These are phyloP conservation scores for Dasypus novemcinctus DNA, from an alignment of 2,113 vertebrate genomes.

Conservation along the genomic window DNA sequence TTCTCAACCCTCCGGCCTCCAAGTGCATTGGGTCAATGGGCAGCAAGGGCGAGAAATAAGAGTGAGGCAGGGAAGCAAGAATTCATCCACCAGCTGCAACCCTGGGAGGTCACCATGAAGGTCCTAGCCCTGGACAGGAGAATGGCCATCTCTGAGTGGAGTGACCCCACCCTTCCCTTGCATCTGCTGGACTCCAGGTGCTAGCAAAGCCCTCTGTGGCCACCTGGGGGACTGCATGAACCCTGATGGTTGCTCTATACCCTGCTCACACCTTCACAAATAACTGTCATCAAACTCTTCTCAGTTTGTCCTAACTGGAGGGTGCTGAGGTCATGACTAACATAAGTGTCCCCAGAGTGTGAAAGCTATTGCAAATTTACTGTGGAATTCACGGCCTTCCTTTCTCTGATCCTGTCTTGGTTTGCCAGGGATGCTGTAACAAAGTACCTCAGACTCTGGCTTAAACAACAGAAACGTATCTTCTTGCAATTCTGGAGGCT, in stretches of 20 bases:
- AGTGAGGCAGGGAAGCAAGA: not conserved
- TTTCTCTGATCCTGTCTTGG: not conserved
- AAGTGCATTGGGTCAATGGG: not conserved
- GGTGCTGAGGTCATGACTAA: not conserved
- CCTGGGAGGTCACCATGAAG: not conserved
- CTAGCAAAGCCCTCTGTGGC: not conserved
- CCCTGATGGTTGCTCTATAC: not conserved
- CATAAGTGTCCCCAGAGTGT: not conserved
- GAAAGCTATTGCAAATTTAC: rapidly evolving
- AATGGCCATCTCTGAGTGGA: not conserved
- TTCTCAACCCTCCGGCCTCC: not conserved
- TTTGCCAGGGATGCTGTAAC: not conserved
- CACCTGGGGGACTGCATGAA: not conserved
- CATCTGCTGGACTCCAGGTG: not conserved
- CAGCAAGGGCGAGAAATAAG: not conserved
- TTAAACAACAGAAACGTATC: not conserved
- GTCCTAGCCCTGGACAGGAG: not conserved
- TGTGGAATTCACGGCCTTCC: not conserved
- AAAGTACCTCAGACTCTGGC: not conserved
- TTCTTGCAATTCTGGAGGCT: not conserved
- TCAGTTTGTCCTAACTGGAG: not conserved
- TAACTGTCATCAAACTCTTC: not conserved
- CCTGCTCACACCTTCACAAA: not conserved
- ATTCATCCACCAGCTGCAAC: not conserved
- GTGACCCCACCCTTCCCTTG: not conserved